These are phyloP conservation scores for Theristicus caerulescens DNA, from an alignment of 2,113 vertebrate species.

Conservation along the genomic window DNA sequence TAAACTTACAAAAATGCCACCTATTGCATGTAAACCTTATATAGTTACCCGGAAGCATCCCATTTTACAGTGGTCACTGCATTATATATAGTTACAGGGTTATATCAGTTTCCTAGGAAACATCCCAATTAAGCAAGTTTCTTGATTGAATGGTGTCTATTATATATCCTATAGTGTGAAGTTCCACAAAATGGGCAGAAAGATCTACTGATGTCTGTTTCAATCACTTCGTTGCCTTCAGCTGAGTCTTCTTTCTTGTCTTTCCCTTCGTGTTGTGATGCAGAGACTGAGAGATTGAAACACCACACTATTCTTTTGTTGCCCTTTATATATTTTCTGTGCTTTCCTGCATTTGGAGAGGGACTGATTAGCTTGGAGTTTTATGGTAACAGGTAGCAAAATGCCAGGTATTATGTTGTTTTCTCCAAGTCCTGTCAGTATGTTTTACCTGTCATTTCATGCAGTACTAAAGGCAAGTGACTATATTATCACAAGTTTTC, in stretches of 20 bases:
- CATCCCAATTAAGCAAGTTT: neutral
- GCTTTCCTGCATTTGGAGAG: neutral
- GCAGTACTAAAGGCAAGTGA: conserved; percentile 5
- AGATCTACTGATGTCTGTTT: neutral
- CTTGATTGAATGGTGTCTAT: neutral
- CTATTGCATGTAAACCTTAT: neutral
- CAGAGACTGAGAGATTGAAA: neutral
- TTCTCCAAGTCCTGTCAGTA: neutral
- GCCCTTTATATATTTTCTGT: neutral
- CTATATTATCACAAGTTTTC: conserved; percentile 22
- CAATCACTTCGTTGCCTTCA: neutral
- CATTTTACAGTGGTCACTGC: neutral
- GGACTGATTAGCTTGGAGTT: neutral
- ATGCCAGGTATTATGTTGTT: neutral
- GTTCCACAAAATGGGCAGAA: neutral
- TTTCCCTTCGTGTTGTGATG: neutral
- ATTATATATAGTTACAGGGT: neutral
- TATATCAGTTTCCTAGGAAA: neutral
- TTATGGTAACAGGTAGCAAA: neutral
- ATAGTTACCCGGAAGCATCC: neutral
- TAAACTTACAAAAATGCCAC: neutral
- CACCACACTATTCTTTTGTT: neutral
- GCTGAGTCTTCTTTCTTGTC: neutral
- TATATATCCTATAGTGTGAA: neutral
- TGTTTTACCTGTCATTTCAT: neutral